Conservation (phyloP, 2,113 vertebrate species). For the Greenwoodochromis staneri region DNA sequence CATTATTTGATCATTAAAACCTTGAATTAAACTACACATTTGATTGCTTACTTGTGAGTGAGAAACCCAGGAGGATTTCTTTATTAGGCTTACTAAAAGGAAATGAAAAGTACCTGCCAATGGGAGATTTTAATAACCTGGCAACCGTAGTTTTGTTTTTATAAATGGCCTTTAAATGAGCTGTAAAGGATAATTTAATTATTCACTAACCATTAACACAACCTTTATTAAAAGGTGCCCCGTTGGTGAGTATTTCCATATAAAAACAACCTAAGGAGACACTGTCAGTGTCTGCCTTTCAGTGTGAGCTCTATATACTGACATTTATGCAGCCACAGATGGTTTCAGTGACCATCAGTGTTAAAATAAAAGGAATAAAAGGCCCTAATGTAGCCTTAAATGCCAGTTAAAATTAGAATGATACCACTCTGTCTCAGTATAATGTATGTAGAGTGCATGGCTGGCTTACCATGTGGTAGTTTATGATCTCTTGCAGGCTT, state of each 20-base stretch:
- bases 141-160: neutral
- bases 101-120: neutral
- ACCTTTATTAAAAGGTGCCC: neutral
- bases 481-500: slow-evolving; percentile 95
- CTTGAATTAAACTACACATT: neutral
- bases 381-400: neutral
- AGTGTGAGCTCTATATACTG: neutral
- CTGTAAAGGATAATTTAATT: neutral
- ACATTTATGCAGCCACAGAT: neutral
- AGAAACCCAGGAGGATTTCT: neutral
- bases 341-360: neutral
- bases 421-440: neutral
- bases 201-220: neutral
- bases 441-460: neutral
- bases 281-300: neutral
- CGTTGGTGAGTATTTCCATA: neutral
- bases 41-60: neutral
- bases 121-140: neutral
- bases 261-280: neutral
- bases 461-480: slow-evolving; percentile 91
- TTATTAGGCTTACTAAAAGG: neutral
- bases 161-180: neutral
- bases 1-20: neutral
- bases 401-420: neutral
- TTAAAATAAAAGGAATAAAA: neutral